Evolutionary conservation across 2,888 invertebrate species (phyloP), one percentile per base, ranked within the genome.

Genomic region (Pyrrhia umbra): DNA sequence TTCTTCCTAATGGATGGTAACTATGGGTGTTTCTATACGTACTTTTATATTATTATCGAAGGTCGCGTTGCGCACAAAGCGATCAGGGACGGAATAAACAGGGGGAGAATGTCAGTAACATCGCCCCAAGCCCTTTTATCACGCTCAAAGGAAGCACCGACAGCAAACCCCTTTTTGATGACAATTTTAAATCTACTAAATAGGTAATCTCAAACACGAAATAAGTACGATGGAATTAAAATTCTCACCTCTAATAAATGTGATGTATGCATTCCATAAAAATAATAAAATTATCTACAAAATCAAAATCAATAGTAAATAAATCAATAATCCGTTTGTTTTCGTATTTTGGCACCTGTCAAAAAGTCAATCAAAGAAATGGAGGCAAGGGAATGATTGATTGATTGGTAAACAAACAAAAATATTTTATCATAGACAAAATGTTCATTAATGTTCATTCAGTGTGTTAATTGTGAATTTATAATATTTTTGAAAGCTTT

Each of bases 351-450:
- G 0, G 18, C 16, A 30, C 10, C 42, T 49, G 60, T 68, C 60
- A 65, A 65, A 56, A 25, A 40, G 15, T 37, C 6, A 13, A 42
- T 20, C 18, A 10, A 37, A 45, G 5, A 10, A 15, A 9, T 15
- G 13, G n/a, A 27, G 2, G 0, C 13, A 51, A 27, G 25, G 0
- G 21, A 50, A 4, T 37, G 27, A 37, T 49, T 46, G 37, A 27
- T 16, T 40, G 34, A 34, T 34, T 39, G 21, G 23, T 40, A 60
- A 60, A 45, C 16, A 21, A 49, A 34, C 18, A n/a, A 16, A 54
- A 50, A 27, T 21, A 21, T 8, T 9, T 15, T 15, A 6, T 18
- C 75, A 72, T 70, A 75, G 71, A 75, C 72, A 76, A 70, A 25
- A 55, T 51, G 37, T 51, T 59, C 37, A 50, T n/a, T 34, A 45